phyloP scores from a whole-genome alignment of 92 coral and sea anemone genomes.

The Actinernus sp. region DNA sequence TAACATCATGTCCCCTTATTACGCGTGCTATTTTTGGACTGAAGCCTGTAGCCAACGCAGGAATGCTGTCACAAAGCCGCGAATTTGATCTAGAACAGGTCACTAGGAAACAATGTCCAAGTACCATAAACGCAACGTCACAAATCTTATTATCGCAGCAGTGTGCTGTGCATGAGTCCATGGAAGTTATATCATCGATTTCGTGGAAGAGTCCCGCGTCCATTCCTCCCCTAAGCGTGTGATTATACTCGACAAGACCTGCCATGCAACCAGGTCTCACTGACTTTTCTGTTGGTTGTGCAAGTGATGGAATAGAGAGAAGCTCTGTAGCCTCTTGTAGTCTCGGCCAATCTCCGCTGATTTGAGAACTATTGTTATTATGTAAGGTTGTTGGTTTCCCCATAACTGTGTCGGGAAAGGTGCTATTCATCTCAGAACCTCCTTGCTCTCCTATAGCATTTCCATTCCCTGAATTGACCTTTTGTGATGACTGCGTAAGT shows the following conservation, averaged over 20 bases:
- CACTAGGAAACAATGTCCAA: slow-evolving; percentile 85
- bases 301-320: not conserved
- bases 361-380: no score
- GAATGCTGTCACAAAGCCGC: slow-evolving; percentile 77
- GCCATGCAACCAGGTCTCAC: slow-evolving; percentile 44
- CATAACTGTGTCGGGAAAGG: no score
- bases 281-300: not conserved
- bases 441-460: not conserved
- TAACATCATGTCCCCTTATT: slow-evolving; percentile 4
- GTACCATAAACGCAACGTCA: slow-evolving; percentile 86
- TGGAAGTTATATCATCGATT: slow-evolving; percentile 56
- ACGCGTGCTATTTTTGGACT: slow-evolving; percentile 82
- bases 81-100: slow-evolving; percentile 79
- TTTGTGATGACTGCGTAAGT: not conserved
- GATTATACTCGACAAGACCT: slow-evolving; percentile 68
- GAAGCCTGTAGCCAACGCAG: slow-evolving; percentile 83
- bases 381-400: no score
- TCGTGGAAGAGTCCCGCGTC: slow-evolving; percentile 84
- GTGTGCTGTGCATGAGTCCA: slow-evolving; percentile 63
- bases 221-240: slow-evolving; percentile 85
- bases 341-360: no score
- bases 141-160: slow-evolving; percentile 86
- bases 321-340: no score
- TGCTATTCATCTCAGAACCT: no score
- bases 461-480: not conserved